phyloP scores from a whole-genome alignment of 1,140 invertebrate genomes.

The Drosophila nebulosa region DNA sequence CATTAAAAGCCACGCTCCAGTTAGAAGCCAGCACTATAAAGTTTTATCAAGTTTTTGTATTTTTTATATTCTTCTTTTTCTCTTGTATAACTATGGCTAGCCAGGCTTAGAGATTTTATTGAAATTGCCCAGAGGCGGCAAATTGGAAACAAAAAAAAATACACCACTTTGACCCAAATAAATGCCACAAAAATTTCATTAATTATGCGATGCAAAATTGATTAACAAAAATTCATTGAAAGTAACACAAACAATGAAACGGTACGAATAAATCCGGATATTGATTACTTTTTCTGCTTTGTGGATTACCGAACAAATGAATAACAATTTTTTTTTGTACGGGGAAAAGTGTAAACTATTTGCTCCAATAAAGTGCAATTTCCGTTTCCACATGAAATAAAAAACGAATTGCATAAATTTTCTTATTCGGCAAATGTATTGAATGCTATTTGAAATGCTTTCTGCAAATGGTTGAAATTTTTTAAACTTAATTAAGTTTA shows the following conservation, averaged over 20 bases:
- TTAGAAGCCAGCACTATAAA: constrained; percentile 46
- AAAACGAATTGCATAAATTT: too few species aligned
- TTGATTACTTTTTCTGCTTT: constrained; percentile 3
- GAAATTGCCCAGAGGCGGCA: constrained; percentile 26
- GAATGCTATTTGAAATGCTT: too few species aligned
- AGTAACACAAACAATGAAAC: neutral
- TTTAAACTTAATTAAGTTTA: too few species aligned
- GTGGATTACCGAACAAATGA: neutral
- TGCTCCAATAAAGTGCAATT: too few species aligned
- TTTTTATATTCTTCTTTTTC: constrained; percentile 21
- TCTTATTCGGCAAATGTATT: too few species aligned
- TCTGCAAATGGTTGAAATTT: too few species aligned
- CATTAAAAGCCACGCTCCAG: constrained; percentile 68
- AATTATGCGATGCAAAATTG: constrained; percentile 37
- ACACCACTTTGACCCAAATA: constrained; percentile 7
- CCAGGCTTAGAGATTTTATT: constrained; percentile 30
- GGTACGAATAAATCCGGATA: constrained; percentile 25
- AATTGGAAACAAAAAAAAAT: neutral
- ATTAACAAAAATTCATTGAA: constrained; percentile 31
- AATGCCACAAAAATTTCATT: constrained; percentile 19
- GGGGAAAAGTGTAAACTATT: too few species aligned
- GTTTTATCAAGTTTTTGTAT: constrained; percentile 26
- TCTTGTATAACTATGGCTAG: constrained; percentile 36
- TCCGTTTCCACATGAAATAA: too few species aligned
- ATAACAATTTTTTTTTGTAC: too few species aligned